A percentile compares a stretch with the other conserved stretches of the same genome.
phyloP scores from a whole-genome alignment of 2,113 vertebrate genomes.

The Gambusia holbrooki region DNA sequence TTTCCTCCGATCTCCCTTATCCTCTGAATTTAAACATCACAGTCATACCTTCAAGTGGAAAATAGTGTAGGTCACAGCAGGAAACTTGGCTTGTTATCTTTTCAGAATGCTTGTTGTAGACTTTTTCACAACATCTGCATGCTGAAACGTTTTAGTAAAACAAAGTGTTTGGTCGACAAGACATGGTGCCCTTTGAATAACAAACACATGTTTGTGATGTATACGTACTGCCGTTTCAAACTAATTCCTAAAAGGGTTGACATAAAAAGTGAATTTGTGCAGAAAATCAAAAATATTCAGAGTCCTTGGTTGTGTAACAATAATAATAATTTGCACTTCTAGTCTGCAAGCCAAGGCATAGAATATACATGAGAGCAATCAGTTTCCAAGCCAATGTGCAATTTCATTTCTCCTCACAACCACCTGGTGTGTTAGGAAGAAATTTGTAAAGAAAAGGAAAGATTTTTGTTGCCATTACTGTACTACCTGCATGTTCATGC shows the following conservation, averaged over 20 bases:
- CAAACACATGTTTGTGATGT: conserved; percentile 15
- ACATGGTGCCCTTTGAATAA: conserved; percentile 5
- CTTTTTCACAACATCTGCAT: background rate
- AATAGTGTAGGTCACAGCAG: background rate
- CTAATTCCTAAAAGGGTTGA: background rate
- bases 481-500: conserved; percentile 9
- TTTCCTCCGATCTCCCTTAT: conserved; percentile 26
- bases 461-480: background rate
- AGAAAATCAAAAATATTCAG: conserved; percentile 30
- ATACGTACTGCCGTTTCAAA: conserved; percentile 15
- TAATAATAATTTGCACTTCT: conserved; percentile 12
- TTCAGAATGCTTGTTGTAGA: background rate
- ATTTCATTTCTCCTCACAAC: conserved; percentile 18
- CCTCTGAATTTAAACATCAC: conserved; percentile 31
- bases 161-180: background rate
- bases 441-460: conserved; percentile 10
- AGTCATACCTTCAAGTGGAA: conserved; percentile 5
- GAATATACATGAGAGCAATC: background rate
- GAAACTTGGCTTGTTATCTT: conserved; percentile 6
- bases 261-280: conserved; percentile 10
- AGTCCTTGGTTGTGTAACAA: conserved; percentile 33
- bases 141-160: conserved; percentile 17
- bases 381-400: background rate
- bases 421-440: conserved; percentile 4
- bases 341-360: conserved; percentile 13